A percentile compares a stretch with the other conserved stretches of the same genome.
These are phyloP conservation scores for Platycnemis pennipes DNA, from an alignment of 2,888 invertebrate genomes.

Conservation along the genomic window DNA sequence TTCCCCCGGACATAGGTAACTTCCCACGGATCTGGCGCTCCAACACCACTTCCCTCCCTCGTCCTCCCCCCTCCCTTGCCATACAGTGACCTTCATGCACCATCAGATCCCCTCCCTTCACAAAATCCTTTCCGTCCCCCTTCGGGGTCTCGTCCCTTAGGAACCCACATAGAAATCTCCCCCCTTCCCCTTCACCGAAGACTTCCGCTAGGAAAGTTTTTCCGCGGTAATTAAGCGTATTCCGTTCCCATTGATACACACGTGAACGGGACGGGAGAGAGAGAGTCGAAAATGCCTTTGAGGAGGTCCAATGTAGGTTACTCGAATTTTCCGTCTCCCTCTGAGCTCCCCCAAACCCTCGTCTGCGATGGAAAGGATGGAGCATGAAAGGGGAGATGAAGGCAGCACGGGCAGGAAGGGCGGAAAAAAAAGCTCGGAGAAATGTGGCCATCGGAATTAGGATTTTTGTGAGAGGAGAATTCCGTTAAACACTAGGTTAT, in stretches of 20 bases:
- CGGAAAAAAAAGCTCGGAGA: background rate
- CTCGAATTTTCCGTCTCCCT: background rate
- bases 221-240: slow-evolving; percentile 56
- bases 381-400: background rate
- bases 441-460: slow-evolving; percentile 25
- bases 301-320: slow-evolving; percentile 40
- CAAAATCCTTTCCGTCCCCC: background rate
- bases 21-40: background rate
- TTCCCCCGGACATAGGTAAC: background rate
- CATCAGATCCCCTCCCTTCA: background rate
- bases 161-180: background rate
- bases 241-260: slow-evolving; percentile 58
- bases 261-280: background rate
- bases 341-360: background rate
- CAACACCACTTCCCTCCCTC: background rate
- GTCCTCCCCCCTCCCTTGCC: background rate
- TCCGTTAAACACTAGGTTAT: background rate
- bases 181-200: background rate
- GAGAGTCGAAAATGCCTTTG: slow-evolving; percentile 6
- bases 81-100: background rate
- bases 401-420: background rate
- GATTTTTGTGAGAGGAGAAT: background rate
- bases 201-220: slow-evolving; percentile 48
- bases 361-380: background rate
- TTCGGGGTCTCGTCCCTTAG: background rate